Conservation (phyloP, 2,113 vertebrate genomes). For the Hippoglossus stenolepis region DNA sequence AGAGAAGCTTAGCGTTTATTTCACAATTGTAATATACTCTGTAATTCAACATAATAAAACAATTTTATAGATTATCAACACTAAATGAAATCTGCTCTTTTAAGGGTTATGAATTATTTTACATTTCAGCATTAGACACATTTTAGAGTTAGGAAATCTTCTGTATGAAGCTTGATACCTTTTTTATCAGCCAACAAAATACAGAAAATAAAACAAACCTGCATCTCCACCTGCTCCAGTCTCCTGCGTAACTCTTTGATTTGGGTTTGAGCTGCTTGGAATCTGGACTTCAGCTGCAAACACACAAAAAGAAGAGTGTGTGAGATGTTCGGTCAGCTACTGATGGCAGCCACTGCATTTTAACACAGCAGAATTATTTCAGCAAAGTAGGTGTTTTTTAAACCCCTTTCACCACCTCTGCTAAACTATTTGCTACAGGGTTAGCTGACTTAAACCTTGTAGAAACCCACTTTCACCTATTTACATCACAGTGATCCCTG, state of each 20-base stretch:
- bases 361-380: too few relatives aligned
- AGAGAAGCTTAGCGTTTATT: not conserved
- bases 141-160: too few relatives aligned
- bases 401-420: not conserved
- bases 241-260: constrained; percentile 88
- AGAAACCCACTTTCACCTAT: not conserved
- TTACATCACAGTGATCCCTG: not conserved
- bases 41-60: too few relatives aligned
- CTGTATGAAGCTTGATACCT: not conserved
- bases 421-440: not conserved
- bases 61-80: not conserved
- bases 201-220: constrained; percentile 82
- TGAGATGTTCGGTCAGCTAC: not conserved
- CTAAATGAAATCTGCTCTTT: too few relatives aligned
- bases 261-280: constrained; percentile 89
- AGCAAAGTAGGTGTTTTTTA: not conserved
- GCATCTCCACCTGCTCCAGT: constrained; percentile 88
- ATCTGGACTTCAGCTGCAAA: constrained; percentile 89
- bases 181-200: not conserved
- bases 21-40: too few relatives aligned
- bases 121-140: not conserved
- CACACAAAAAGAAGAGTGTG: constrained; percentile 41
- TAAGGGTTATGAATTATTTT: too few relatives aligned
- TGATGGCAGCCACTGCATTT: too few relatives aligned
- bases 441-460: not conserved